These are phyloP conservation scores for Trissonchulus latispiculum DNA, from an alignment of 2,888 invertebrate species.

Conservation along the genomic window DNA sequence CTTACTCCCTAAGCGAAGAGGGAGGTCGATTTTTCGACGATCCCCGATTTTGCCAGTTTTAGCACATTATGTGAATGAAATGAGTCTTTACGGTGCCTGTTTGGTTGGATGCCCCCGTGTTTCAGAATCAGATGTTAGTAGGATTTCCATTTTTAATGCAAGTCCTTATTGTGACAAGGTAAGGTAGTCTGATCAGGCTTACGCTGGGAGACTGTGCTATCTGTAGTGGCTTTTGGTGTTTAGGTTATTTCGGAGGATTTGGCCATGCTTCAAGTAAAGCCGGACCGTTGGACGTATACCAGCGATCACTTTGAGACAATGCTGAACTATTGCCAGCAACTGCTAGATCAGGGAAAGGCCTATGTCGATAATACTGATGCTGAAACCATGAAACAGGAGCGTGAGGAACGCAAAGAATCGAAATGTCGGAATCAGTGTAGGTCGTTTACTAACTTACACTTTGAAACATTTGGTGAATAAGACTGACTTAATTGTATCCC, in stretches of 20 bases:
- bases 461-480: no score
- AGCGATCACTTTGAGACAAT: conserved; percentile 93
- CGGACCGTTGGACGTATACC: conserved; percentile 83
- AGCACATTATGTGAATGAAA: no score
- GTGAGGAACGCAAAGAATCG: conserved; percentile 77
- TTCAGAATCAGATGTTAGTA: no score
- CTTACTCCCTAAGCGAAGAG: background rate
- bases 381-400: conserved; percentile 82
- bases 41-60: background rate
- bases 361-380: conserved; percentile 93
- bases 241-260: conserved; percentile 79
- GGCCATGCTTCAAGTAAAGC: conserved; percentile 75
- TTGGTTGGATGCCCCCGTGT: no score
- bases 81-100: no score
- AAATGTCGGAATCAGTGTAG: conserved; percentile 70
- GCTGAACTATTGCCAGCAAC: conserved; percentile 70
- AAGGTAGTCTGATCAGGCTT: no score
- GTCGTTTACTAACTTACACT: conserved; percentile 44
- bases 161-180: no score
- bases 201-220: no score
- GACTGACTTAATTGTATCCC: no score
- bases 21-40: background rate
- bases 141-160: no score
- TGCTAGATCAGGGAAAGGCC: conserved; percentile 77
- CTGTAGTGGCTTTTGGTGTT: conserved; percentile 24